Conservation (phyloP, 2,888 invertebrate genomes). For the Drosophila yooni region DNA sequence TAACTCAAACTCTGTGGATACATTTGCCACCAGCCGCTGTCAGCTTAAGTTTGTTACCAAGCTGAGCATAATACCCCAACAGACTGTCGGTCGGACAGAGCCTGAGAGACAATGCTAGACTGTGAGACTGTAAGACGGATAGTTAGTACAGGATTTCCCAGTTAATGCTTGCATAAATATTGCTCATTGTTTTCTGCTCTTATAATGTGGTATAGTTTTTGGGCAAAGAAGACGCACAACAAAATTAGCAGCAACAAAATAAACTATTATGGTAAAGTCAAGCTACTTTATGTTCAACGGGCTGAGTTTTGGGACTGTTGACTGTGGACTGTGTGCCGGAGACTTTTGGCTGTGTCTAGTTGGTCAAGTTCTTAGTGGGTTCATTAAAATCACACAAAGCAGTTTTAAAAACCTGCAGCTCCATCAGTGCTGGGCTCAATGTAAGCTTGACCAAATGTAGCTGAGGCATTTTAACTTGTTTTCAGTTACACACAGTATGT, state of each 20-base stretch:
- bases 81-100: constrained; percentile 17
- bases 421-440: constrained; percentile 42
- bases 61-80: constrained; percentile 36
- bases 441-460: constrained; percentile 78
- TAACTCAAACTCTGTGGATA: constrained; percentile 65
- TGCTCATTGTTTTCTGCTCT: constrained; percentile 64
- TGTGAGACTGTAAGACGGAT: constrained; percentile 2
- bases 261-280: constrained; percentile 50
- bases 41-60: constrained; percentile 71
- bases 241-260: constrained; percentile 21
- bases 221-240: background rate
- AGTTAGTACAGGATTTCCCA: constrained; percentile 46
- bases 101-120: background rate
- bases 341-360: constrained; percentile 17
- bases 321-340: background rate
- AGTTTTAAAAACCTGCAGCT: constrained; percentile 50
- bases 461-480: constrained; percentile 77
- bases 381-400: constrained; percentile 74
- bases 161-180: constrained; percentile 77
- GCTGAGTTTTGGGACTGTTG: constrained; percentile 10
- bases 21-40: constrained; percentile 49
- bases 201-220: constrained; percentile 29
- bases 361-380: constrained; percentile 68
- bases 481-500: constrained; percentile 57
- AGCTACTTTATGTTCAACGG: constrained; percentile 53